Evolutionary conservation across 2,888 invertebrate genomes (phyloP), one percentile per base, ranked within the genome.

Genomic region (Macaria liturata): DNA sequence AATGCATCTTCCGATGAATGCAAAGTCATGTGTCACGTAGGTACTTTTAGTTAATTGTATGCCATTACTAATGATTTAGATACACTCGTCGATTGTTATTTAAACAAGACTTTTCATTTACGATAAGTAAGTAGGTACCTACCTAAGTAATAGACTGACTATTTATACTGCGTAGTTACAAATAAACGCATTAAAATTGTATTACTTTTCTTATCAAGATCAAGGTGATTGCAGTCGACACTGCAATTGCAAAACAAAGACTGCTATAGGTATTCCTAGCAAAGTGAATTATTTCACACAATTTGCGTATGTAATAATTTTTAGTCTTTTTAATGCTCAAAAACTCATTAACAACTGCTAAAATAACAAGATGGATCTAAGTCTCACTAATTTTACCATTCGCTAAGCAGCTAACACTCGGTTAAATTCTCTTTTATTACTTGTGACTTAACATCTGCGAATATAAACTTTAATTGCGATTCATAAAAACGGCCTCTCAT

Each of bases 161-260:
- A 20, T 20, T 20, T 2, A 20, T 20, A 20, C 20, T 20, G 20
- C 20, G 20, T 20, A 20, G 34, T 7, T 6, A 6, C 34, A 7
- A 37, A 4, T 37, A 4, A 7, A 37, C 34, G 42, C 49, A 51
- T 57, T 53, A 53, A 34, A 44, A 50, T 53, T 47, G 20, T 46
- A 61, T 65, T 58, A 61, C 59, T 59, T 63, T 62, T 59, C 49
- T 59, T 64, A 64, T 64, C 63, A 65, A 64, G 61, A 67, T 67
- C 63, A 56, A 63, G 49, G 57, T 51, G 47, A 56, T 52, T 55
- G 52, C 52, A 55, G 46, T 32, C 48, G 55, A 45, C 59, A 51
- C 40, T 51, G 52, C 57, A 51, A 46, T 64, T 48, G 34, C 56
- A 45, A 61, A 55, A 54, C 50, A 57, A 54, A 52, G 37, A 48